Conservation (phyloP, 64 coral and sea anemone genomes). For the Porites australiensis region DNA sequence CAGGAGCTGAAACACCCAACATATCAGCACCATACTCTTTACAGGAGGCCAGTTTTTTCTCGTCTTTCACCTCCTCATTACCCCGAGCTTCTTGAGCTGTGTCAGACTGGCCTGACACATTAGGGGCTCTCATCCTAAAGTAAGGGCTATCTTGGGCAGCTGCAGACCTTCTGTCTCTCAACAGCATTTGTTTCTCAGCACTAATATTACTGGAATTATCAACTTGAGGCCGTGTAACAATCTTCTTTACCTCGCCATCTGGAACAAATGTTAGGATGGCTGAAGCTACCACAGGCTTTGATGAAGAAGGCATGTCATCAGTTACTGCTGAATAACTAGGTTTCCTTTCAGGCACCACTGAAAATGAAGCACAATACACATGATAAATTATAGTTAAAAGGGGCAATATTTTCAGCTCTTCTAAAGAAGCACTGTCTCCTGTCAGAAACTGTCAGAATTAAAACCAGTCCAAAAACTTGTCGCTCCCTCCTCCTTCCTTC, state of each 20-base stretch:
- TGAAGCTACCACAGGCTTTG: neutral
- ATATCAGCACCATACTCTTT: neutral
- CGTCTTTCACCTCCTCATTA: neutral
- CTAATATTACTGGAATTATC: neutral
- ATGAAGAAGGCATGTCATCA: neutral
- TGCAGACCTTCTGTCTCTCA: conserved; percentile 13
- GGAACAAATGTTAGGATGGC: conserved; percentile 66
- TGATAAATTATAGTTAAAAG: no score
- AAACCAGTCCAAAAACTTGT: no score
- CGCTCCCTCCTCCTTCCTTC: no score
- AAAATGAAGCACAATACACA: neutral
- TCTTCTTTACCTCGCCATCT: conserved; percentile 61
- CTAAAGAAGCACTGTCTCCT: no score
- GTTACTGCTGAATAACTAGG: neutral
- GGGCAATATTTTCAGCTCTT: no score
- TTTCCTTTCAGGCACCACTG: neutral
- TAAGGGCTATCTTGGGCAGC: conserved; percentile 11
- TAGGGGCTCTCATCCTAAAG: neutral
- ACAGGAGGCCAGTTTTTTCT: neutral
- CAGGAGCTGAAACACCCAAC: neutral
- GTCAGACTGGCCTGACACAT: neutral
- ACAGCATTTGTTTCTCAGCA: conserved; percentile 15
- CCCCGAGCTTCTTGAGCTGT: neutral
- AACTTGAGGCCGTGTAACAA: conserved; percentile 42
- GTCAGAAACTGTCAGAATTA: no score